These are phyloP conservation scores for Percopsis transmontana DNA, from an alignment of 2,113 vertebrate species.

Conservation along the genomic window DNA sequence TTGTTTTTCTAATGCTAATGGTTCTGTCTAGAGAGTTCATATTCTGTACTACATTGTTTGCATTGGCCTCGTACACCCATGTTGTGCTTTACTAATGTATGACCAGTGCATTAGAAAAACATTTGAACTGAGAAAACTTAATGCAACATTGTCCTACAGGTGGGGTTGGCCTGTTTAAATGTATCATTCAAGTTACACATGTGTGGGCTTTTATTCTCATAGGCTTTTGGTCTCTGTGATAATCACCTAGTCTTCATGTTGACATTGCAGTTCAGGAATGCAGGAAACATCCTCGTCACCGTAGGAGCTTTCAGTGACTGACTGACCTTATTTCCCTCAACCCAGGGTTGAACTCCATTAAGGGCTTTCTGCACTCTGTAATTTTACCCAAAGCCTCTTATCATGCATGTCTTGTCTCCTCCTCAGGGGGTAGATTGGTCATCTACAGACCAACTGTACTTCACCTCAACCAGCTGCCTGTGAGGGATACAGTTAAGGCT, in stretches of 20 bases:
- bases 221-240: conserved; percentile 31
- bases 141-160: background rate
- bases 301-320: conserved; percentile 43
- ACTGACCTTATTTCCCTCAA: conserved; percentile 70
- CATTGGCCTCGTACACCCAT: conserved; percentile 24
- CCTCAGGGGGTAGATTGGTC: conserved; percentile 55
- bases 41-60: conserved; percentile 36
- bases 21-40: conserved; percentile 28
- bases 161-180: conserved; percentile 4
- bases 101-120: conserved; percentile 2
- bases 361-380: conserved; percentile 71
- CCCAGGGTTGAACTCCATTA: conserved; percentile 76
- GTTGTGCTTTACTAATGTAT: conserved; percentile 19
- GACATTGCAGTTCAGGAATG: conserved; percentile 62
- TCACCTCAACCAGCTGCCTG: conserved; percentile 40
- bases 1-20: conserved; percentile 59
- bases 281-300: conserved; percentile 37
- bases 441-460: conserved; percentile 50
- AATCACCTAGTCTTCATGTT: conserved; percentile 49
- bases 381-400: conserved; percentile 75
- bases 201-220: background rate
- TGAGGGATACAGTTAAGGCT: conserved; percentile 10
- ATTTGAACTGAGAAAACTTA: conserved; percentile 8
- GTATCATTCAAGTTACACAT: conserved; percentile 7
- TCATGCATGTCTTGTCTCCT: conserved; percentile 68